Evolutionary conservation across 2,888 invertebrate genomes (phyloP), one percentile per base, ranked within the genome.

Genomic region (Hemaris fuciformis): DNA sequence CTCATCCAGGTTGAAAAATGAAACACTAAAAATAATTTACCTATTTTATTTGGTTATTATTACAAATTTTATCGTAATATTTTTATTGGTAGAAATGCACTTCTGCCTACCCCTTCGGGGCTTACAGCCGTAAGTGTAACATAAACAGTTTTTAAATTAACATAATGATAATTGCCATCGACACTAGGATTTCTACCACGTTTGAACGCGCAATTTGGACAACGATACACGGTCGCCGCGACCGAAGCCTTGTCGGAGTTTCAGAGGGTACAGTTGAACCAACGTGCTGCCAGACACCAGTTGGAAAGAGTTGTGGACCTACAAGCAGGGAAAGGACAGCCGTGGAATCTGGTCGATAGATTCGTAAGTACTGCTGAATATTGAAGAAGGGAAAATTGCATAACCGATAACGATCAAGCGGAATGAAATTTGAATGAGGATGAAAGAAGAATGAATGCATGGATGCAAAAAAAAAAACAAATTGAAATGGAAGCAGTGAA

Each of bases 221-320:
- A 96, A 80, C 93, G 96, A 48, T 96, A 94, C 82, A 93, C 95
- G 1, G 95, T 96, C 6, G 93, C 94, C 46, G 96, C 96, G 0
- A 95, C 95, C 0, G 95, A 96, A 80, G 96, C 95, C 0, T 80
- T 97, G 25, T 95, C 96, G 0, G 94, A 95, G 76, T 96, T 96
- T 74, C 96, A 96, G 77, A 91, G 88, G 64, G 78, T 94, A 13
- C 95, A 95, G 81, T 81, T 94, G 41, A 90, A 92, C 59, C 93
- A 94, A 63, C 89, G 93, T 64, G 94, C 93, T 8, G 95, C 93
- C 1, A 81, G 91, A 31, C 93, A 95, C 73, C 93, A 94, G 67
- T 80, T 95, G 58, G 93, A 93, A 68, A 89, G 93, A 75, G 93
- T 94, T 23, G 93, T 94, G 0, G 93, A 93, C 64, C 77, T 94